These are phyloP conservation scores for Achroia grisella DNA, from an alignment of 1,140 invertebrate genomes.

Conservation along the genomic window DNA sequence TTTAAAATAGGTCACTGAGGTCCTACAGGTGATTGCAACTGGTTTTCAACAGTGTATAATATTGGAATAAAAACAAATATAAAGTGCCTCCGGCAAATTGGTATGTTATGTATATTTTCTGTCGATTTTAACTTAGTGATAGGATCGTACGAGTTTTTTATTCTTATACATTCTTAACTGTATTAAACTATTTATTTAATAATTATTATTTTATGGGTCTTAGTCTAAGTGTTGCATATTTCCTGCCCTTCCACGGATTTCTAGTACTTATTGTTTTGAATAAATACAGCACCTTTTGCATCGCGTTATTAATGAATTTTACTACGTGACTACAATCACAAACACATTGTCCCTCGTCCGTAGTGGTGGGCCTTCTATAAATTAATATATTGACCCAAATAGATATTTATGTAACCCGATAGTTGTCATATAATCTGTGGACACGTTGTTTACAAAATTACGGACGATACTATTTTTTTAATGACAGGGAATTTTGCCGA, in stretches of 20 bases:
- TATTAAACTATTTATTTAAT: no score
- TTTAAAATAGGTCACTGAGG: conserved; percentile 27
- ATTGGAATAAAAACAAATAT: conserved; percentile 5
- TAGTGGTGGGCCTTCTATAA: neutral
- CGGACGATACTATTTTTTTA: neutral
- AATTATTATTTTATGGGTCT: no score
- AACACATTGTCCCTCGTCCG: neutral
- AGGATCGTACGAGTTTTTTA: no score
- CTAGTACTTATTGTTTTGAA: neutral
- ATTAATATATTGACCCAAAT: conserved; percentile 30
- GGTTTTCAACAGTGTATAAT: conserved; percentile 1
- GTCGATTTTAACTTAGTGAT: no score
- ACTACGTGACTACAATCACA: conserved; percentile 34
- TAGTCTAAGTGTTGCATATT: no score
- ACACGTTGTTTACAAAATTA: conserved; percentile 2
- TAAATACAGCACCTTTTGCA: no score
- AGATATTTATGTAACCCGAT: conserved; percentile 47
- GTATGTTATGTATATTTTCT: conserved; percentile 13
- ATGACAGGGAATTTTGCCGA: conserved; percentile 20
- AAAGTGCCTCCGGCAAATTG: conserved; percentile 30
- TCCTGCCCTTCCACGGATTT: no score
- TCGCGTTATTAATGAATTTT: neutral
- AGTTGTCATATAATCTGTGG: conserved; percentile 4
- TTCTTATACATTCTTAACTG: no score
- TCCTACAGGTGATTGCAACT: conserved; percentile 8